These are phyloP conservation scores for Manis javanica DNA, from an alignment of 2,797 vertebrate genomes.

Conservation along the genomic window DNA sequence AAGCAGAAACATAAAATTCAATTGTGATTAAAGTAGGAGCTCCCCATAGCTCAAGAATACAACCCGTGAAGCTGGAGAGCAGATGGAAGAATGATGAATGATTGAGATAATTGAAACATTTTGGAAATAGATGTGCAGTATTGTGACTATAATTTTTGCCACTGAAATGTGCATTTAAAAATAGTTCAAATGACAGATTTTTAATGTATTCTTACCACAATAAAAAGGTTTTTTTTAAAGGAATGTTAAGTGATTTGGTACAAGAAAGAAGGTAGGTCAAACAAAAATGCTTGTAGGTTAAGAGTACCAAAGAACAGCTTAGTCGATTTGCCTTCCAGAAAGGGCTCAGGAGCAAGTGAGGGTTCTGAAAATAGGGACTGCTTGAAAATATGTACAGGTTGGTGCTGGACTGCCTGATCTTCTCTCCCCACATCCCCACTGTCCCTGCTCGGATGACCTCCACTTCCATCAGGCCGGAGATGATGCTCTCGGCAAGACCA, in stretches of 20 bases:
- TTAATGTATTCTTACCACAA: constrained; percentile 2
- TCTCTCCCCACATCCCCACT: not conserved
- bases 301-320: not conserved
- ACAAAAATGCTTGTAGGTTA: constrained; percentile 5
- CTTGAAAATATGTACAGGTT: not conserved
- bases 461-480: not conserved
- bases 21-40: not conserved
- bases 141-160: not conserved
- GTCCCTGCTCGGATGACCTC: not conserved
- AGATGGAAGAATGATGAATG: not conserved
- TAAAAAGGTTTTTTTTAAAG: not conserved
- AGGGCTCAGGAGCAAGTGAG: not conserved
- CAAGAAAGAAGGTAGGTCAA: not conserved
- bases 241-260: not conserved
- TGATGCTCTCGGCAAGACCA: not conserved
- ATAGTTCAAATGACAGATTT: not conserved
- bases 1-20: not conserved
- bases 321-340: not conserved
- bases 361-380: not conserved
- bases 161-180: not conserved
- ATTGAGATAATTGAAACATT: not conserved
- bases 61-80: not conserved
- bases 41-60: not conserved
- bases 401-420: not conserved
- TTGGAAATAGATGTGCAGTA: not conserved